Percentiles rank a stretch among this genome's conserved stretches.
phyloP scores from a whole-genome alignment of 2,888 invertebrate species.

The Machimus atricapillus region DNA sequence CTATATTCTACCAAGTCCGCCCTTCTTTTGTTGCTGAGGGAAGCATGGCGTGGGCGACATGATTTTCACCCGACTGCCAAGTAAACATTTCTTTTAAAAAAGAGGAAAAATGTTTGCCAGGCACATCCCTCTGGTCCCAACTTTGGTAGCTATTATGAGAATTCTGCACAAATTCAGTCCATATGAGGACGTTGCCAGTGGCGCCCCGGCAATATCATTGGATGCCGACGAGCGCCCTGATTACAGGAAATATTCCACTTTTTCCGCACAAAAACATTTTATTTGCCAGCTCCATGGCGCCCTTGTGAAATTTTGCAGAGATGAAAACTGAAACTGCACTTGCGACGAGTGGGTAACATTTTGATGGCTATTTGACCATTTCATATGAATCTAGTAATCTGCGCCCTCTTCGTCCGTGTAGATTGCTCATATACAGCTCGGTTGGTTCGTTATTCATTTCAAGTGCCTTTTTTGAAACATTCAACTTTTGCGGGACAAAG shows the following conservation, averaged over 20 bases:
- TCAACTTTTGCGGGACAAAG: slow-evolving; percentile 13
- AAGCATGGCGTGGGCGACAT: not conserved
- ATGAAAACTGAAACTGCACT: slow-evolving; percentile 37
- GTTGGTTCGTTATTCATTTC: slow-evolving; percentile 33
- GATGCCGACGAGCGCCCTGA: slow-evolving; percentile 1
- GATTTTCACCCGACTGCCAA: not conserved
- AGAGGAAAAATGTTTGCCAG: not conserved
- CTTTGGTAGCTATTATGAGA: not conserved
- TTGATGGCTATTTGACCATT: slow-evolving; percentile 36
- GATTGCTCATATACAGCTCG: slow-evolving; percentile 27
- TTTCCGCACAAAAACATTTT: slow-evolving; percentile 29
- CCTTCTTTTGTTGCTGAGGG: not conserved
- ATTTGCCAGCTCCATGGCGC: slow-evolving; percentile 22
- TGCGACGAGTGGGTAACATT: slow-evolving; percentile 31
- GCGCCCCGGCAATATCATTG: not conserved
- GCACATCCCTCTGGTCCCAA: not conserved
- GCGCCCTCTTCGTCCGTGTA: slow-evolving; percentile 12
- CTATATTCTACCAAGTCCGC: not conserved
- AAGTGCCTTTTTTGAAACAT: slow-evolving; percentile 23
- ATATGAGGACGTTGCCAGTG: not conserved
- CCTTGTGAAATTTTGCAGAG: slow-evolving; percentile 1
- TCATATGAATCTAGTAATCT: slow-evolving; percentile 36
- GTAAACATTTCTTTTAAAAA: slow-evolving; percentile 24
- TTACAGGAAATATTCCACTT: slow-evolving; percentile 34
- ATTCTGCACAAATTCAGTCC: slow-evolving; percentile 7